Percentiles rank a stretch among this genome's conserved stretches.
phyloP scores from a whole-genome alignment of 2,888 invertebrate species.

The Pseudoips prasinana region DNA sequence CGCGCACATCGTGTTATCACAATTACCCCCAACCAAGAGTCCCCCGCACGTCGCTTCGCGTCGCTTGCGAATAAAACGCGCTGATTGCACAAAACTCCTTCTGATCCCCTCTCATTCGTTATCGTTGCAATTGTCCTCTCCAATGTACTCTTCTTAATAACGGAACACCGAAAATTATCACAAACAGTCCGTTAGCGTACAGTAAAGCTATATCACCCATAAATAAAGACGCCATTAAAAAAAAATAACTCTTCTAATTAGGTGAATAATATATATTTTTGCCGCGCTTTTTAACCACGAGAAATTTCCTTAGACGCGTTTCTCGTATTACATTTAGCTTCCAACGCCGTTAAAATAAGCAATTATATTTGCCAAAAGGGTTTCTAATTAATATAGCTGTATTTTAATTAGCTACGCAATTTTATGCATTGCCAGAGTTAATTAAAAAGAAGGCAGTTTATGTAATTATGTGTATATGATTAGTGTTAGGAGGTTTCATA shows the following conservation, averaged over 20 bases:
- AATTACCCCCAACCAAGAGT: conserved; percentile 51
- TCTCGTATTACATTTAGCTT: conserved; percentile 33
- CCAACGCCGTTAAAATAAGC: conserved; percentile 32
- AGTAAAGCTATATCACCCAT: conserved; percentile 27
- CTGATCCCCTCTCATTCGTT: conserved; percentile 70
- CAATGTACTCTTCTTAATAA: conserved; percentile 59
- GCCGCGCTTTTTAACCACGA: conserved; percentile 23
- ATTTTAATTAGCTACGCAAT: conserved; percentile 44
- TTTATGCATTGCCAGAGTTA: conserved; percentile 32
- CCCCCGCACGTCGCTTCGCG: conserved; percentile 45
- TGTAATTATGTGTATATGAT: conserved; percentile 11
- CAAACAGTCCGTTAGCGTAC: conserved; percentile 44
- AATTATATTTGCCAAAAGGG: conserved; percentile 45
- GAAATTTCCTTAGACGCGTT: conserved; percentile 33
- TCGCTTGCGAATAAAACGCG: conserved; percentile 58
- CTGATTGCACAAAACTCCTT: conserved; percentile 77
- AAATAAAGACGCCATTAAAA: too few species aligned
- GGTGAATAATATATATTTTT: conserved; percentile 24
- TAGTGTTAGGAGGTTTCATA: conserved; percentile 17
- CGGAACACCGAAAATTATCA: conserved; percentile 44
- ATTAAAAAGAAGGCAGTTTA: conserved; percentile 31
- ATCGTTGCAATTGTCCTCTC: conserved; percentile 65
- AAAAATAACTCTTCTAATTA: conserved; percentile 24
- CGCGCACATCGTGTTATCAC: conserved; percentile 37
- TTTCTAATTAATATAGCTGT: conserved; percentile 44